These are phyloP conservation scores for Ailurus styani DNA, from an alignment of 2,113 vertebrate genomes.

Conservation along the genomic window DNA sequence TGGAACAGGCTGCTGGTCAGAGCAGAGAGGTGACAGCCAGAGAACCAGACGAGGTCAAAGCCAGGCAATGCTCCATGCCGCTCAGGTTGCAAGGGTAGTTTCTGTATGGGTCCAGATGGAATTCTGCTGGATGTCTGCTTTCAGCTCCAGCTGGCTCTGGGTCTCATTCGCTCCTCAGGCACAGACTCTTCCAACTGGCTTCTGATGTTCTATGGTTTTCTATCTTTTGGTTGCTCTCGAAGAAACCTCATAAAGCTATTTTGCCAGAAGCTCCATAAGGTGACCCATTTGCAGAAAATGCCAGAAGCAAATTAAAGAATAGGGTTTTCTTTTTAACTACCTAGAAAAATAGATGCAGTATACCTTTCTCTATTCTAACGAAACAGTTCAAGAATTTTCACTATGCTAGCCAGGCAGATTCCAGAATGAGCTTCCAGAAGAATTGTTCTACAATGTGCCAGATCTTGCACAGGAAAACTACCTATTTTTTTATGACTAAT, in stretches of 20 bases:
- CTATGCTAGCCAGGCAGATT: neutral
- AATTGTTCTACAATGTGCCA: neutral
- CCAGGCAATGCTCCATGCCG: neutral
- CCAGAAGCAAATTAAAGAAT: constrained; percentile 14
- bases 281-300: constrained; percentile 62
- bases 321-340: neutral
- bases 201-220: constrained; percentile 28
- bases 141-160: constrained; percentile 46
- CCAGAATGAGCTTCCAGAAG: neutral
- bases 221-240: constrained; percentile 44
- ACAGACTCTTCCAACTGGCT: constrained; percentile 53
- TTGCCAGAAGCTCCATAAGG: constrained; percentile 49
- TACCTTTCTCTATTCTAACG: neutral
- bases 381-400: neutral
- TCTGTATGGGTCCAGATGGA: constrained; percentile 49
- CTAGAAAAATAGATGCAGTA: neutral
- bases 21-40: constrained; percentile 4
- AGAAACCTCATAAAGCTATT: constrained; percentile 25
- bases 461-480: neutral
- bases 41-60: neutral
- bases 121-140: constrained; percentile 56
- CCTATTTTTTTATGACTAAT: neutral
- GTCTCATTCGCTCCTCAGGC: neutral
- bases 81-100: neutral
- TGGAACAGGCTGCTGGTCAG: constrained; percentile 35